Evolutionary conservation across 2,797 vertebrate species (phyloP).

Genomic region (Chrysocyon brachyurus): DNA sequence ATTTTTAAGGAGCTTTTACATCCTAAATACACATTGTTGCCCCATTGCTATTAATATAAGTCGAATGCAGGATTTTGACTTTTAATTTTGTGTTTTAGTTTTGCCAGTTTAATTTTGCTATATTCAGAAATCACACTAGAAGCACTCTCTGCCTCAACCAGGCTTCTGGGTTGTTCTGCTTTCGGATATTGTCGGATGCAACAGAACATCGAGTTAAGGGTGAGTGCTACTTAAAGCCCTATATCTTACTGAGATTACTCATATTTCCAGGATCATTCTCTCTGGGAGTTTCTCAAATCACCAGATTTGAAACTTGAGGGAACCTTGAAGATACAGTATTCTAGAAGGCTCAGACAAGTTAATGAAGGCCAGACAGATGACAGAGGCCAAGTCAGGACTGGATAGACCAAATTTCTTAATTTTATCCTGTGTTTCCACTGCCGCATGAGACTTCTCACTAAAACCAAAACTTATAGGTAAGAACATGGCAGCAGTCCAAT

Average conservation of each 20-base stretch:
- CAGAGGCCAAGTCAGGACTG: neutral
- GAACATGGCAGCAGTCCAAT: neutral
- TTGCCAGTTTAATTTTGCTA: neutral
- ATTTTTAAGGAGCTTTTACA: neutral
- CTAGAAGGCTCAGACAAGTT: neutral
- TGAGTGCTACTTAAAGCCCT: neutral
- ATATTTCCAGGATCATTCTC: neutral
- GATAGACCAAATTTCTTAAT: neutral
- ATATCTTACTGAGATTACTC: neutral
- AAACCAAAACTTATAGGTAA: neutral
- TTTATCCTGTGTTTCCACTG: neutral
- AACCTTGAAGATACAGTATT: neutral
- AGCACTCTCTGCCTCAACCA: neutral
- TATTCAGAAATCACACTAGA: conserved; percentile 5
- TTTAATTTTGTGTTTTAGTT: neutral
- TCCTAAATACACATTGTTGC: neutral
- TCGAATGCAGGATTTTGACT: neutral
- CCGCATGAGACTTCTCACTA: neutral
- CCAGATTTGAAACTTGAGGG: neutral
- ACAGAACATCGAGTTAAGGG: neutral
- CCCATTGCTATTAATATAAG: conserved; percentile 9
- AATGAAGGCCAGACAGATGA: neutral
- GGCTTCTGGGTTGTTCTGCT: neutral
- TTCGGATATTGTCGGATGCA: neutral
- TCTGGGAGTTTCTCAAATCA: conserved; percentile 3